A percentile compares a stretch with the other conserved stretches of the same genome.
phyloP scores from a whole-genome alignment of 2,797 vertebrate species.

The Tiaroga cobitis region DNA sequence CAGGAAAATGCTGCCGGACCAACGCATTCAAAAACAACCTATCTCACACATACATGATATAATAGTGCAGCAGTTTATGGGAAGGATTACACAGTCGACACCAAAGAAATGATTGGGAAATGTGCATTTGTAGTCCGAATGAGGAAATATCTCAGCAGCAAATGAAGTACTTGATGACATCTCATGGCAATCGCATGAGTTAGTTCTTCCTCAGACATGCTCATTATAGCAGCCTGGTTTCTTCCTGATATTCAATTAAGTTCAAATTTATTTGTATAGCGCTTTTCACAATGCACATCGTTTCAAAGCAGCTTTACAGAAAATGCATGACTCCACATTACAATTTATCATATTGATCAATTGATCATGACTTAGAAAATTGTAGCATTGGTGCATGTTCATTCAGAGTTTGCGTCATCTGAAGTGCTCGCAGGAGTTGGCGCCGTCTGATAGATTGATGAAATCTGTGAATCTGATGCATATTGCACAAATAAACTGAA shows the following conservation, averaged over 20 bases:
- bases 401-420: too few species aligned
- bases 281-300: too few species aligned
- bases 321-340: too few species aligned
- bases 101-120: not conserved
- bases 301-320: too few species aligned
- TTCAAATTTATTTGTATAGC: too few species aligned
- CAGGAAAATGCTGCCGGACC: not conserved
- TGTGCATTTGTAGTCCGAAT: not conserved
- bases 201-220: not conserved
- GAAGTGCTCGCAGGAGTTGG: too few species aligned
- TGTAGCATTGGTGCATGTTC: too few species aligned
- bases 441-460: not conserved
- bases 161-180: not conserved
- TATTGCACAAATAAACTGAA: not conserved
- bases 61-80: not conserved
- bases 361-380: too few species aligned
- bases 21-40: not conserved
- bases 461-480: not conserved
- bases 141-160: not conserved
- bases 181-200: not conserved
- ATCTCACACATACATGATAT: not conserved
- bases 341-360: too few species aligned
- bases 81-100: not conserved
- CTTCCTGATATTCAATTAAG: not conserved
- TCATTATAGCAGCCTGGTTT: not conserved